A percentile compares a stretch with the other conserved stretches of the same genome.
Conservation (phyloP, 1,140 invertebrate genomes). For the Drosophila truncata region DNA sequence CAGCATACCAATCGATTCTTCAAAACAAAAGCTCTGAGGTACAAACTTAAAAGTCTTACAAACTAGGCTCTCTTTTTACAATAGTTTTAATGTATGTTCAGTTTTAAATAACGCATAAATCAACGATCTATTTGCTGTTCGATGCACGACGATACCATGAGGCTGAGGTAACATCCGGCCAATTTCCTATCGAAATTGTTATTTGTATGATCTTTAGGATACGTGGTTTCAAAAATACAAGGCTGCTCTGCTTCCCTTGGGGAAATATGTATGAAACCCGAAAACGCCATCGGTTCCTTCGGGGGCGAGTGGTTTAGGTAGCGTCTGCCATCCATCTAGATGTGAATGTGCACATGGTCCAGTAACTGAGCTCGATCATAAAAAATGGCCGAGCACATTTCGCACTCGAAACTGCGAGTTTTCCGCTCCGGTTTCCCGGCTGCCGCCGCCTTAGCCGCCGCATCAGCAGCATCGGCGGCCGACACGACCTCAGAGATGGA, state of each 20-base stretch:
- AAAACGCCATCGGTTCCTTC: slow-evolving; percentile 7
- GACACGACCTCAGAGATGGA: slow-evolving; percentile 79
- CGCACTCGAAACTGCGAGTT: slow-evolving; percentile 88
- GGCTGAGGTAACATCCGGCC: slow-evolving; percentile 38
- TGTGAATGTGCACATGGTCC: slow-evolving; percentile 92
- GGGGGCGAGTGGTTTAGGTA: slow-evolving; percentile 16
- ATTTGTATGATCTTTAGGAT: slow-evolving; percentile 32
- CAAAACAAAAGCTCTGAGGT: slow-evolving; percentile 72
- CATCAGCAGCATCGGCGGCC: slow-evolving; percentile 71
- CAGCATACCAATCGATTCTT: slow-evolving; percentile 78
- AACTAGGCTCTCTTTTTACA: slow-evolving; percentile 59
- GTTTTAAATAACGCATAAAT: slow-evolving; percentile 74
- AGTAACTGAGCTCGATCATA: slow-evolving; percentile 90
- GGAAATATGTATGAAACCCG: slow-evolving; percentile 19
- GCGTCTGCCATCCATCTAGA: slow-evolving; percentile 86
- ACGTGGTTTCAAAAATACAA: slow-evolving; percentile 59
- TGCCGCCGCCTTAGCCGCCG: slow-evolving; percentile 65
- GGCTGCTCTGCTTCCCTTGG: slow-evolving; percentile 29
- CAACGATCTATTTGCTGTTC: slow-evolving; percentile 58
- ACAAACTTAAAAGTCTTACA: slow-evolving; percentile 79
- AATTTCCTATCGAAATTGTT: slow-evolving; percentile 16
- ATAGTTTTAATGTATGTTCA: slow-evolving; percentile 31
- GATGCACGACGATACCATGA: slow-evolving; percentile 52
- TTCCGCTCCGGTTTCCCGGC: slow-evolving; percentile 51
- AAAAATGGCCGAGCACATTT: slow-evolving; percentile 93